These are phyloP conservation scores for Calcarius ornatus DNA, from an alignment of 2,113 vertebrate species.

Conservation along the genomic window DNA sequence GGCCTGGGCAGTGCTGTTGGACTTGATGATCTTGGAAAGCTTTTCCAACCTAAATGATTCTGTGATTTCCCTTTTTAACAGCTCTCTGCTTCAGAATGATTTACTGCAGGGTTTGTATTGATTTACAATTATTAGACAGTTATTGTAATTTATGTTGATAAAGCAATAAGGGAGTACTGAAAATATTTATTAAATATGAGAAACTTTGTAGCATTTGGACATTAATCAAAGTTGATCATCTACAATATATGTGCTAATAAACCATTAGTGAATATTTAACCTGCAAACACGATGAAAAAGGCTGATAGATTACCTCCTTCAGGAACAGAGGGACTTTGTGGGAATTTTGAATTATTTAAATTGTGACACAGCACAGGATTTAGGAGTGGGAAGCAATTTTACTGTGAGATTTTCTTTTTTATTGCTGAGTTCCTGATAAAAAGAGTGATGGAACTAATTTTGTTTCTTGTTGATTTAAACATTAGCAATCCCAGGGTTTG, in stretches of 20 bases:
- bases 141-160: constrained; percentile 61
- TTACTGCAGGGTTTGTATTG: constrained; percentile 49
- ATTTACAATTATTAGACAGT: constrained; percentile 55
- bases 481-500: background rate
- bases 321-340: background rate
- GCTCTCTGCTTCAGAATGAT: constrained; percentile 22
- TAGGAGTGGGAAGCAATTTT: background rate
- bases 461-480: background rate
- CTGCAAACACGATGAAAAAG: background rate
- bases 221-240: constrained; percentile 27
- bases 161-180: constrained; percentile 35
- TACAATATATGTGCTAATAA: constrained; percentile 15
- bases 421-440: background rate
- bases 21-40: background rate
- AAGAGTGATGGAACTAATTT: background rate
- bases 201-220: background rate
- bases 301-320: background rate
- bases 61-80: constrained; percentile 21
- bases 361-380: background rate
- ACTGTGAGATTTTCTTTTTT: background rate
- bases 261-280: constrained; percentile 44
- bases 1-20: background rate
- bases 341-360: constrained; percentile 1
- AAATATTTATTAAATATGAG: constrained; percentile 47
- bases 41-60: background rate